Base-by-base conservation (phyloP, 2,113 vertebrate genomes). In the Aegithalos caudatus region DNA sequence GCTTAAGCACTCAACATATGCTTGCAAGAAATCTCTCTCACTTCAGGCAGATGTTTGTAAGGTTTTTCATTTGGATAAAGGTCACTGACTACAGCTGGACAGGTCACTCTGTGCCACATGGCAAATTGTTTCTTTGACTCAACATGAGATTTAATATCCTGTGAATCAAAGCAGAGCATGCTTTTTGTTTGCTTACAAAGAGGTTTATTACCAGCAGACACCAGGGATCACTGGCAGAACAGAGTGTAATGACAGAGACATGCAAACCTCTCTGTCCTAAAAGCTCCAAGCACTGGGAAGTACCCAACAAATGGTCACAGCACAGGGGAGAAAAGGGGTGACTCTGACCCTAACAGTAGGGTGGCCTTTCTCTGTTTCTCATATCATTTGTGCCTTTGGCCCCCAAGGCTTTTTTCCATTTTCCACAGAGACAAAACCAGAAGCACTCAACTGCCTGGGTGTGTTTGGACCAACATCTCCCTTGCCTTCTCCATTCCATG, bases 101-200 rank as follows among this genome's bases (percentile, higher is more conserved):
- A 67, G 91, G 86, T 83, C 91, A 94, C 60, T 62, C 80, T 81
- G 47, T 91, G 88, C 56, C 80, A 83, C 67, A 48, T 28, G 51
- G 83, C 64, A 94, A 92, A 96, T 78, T 81, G 88, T 62, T 88
- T 86, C 86, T 95, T 94, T 71, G 91, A 90, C 56, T 88, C 86
- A 51, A 81, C 65, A 58, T 8, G n/a, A 91, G 64, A 91, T 96
- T 96, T 94, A 96, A 97, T 95, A 95, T 92, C 92, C 83, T 94
- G 94, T 92, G 86, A 86, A 88, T 77, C 77, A 64, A 86, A 95
- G 92, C 37, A 2, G 29, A 92, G 71, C n/a, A 35, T 28, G 69
- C 27, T 73, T 83, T 88, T 71, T 86, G 67, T 94, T 93, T 94
- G 56, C 92, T 74, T 64, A 81, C 88, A 86, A 62, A 94, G 80